Evolutionary conservation across 2,113 vertebrate genomes (phyloP).

Genomic region (Ciconia stormi): DNA sequence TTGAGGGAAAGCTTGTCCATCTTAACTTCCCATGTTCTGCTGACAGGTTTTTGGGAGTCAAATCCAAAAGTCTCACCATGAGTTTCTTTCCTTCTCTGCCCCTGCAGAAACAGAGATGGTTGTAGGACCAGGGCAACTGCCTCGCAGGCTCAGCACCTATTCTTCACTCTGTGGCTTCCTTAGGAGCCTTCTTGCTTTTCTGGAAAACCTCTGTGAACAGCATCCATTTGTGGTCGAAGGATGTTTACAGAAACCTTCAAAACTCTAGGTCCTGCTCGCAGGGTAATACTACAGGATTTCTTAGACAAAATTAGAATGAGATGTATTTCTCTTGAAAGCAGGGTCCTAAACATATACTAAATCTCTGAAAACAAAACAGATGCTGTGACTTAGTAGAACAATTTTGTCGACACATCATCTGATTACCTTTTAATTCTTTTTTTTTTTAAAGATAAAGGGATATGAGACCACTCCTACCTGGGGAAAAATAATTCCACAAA

Average conservation of each 20-base stretch:
- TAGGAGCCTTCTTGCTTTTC: background rate
- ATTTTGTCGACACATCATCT: background rate
- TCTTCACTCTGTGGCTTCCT: background rate
- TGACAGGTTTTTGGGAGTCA: background rate
- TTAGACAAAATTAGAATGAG: background rate
- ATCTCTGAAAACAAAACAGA: background rate
- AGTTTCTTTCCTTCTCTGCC: background rate
- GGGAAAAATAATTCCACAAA: background rate
- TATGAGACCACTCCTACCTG: background rate
- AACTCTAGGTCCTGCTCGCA: background rate
- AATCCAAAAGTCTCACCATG: background rate
- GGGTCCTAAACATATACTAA: background rate
- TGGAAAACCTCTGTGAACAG: background rate
- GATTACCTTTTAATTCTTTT: background rate
- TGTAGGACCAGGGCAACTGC: accelerated
- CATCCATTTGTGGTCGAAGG: background rate
- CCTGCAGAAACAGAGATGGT: background rate
- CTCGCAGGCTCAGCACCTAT: accelerated
- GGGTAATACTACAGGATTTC: background rate
- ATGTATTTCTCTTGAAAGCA: background rate
- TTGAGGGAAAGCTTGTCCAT: background rate
- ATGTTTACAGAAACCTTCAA: background rate
- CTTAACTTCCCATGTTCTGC: background rate
- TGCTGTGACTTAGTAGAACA: background rate
- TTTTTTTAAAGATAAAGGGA: background rate